phyloP scores from a whole-genome alignment of 2,797 vertebrate species.

The Melanotaenia boesemani region DNA sequence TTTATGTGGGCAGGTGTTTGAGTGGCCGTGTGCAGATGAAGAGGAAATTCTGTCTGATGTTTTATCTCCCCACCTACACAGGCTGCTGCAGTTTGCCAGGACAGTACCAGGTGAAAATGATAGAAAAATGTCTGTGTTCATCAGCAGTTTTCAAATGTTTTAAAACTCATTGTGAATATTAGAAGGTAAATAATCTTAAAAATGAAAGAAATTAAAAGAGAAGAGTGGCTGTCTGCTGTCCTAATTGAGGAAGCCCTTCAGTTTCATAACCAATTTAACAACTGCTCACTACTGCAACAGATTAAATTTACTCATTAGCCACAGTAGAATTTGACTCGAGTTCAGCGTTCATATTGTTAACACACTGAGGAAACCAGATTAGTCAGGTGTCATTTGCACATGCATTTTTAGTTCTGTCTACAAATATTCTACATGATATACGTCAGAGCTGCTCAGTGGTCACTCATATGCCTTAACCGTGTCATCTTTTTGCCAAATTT shows the following conservation, averaged over 20 bases:
- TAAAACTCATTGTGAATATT: not conserved
- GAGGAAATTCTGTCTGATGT: constrained; percentile 81
- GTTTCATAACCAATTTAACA: too few relatives aligned
- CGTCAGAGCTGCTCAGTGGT: not conserved
- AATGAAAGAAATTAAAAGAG: not conserved
- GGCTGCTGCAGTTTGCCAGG: constrained; percentile 90
- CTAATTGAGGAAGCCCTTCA: not conserved
- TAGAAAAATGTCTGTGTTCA: not conserved
- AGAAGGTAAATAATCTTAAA: not conserved
- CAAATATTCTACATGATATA: not conserved
- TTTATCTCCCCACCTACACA: constrained; percentile 84
- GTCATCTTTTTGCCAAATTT: not conserved
- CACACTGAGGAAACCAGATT: not conserved
- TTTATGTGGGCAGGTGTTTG: constrained; percentile 70
- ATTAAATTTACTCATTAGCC: not conserved
- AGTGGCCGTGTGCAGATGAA: constrained; percentile 85
- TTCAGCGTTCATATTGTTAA: too few relatives aligned
- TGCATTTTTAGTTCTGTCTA: not conserved
- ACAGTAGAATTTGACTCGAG: too few relatives aligned
- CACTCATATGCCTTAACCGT: too few relatives aligned
- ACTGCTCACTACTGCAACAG: not conserved
- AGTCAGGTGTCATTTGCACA: not conserved
- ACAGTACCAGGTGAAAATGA: constrained; percentile 87
- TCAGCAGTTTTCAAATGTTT: not conserved
- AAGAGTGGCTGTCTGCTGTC: not conserved